Evolutionary conservation across 2,113 vertebrate genomes (phyloP), one percentile per base, ranked within the genome.

Genomic region (Heloderma charlesbogerti): DNA sequence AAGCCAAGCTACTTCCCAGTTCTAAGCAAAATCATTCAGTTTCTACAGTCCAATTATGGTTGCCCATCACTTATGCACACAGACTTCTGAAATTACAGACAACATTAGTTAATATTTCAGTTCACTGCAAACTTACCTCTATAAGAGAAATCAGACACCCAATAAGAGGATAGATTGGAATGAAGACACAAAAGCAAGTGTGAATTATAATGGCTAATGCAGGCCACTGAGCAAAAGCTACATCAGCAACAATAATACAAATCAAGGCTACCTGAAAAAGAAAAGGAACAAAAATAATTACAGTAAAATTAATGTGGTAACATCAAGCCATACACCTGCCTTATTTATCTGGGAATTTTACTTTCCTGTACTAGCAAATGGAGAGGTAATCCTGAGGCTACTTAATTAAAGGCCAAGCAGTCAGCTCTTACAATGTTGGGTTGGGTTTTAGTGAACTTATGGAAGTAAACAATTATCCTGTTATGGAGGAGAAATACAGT

Each of bases 131-230:
- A 69, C 89, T 95, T 91, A 99, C 99, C 98, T 98, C 98, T 94
- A 98, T 98, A 94, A 99, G 98, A 94, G 97, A 98, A 92, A 98
- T 98, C 89, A 99, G 97, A 94, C 98, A 99, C 77, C 98, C 99
- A 88, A 99, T 98, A 0, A 99, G 98, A 1, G 99, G 98, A 74
- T 99, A 99, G 83, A 99, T 97, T 1, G 99, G 99, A 96, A 98
- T 97, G 94, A 96, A 93, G 91, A 99, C 92, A 93, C 98, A 99
- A 95, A 99, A 95, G n/a, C 94, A 8, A 34, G 6, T 80, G 43
- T 88, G 87, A 88, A 89, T 74, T 60, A 89, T 89, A 75, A 75
- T 31, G 3, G 81, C 67, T 43, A 57, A 43, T 15, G 27, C 6
- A 43, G 45, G 74, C 69, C 51, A 72, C 8, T 89, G 37, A 34